Evolutionary conservation across 2,113 vertebrate species (phyloP).

Genomic region (Mormyrus lacerda): DNA sequence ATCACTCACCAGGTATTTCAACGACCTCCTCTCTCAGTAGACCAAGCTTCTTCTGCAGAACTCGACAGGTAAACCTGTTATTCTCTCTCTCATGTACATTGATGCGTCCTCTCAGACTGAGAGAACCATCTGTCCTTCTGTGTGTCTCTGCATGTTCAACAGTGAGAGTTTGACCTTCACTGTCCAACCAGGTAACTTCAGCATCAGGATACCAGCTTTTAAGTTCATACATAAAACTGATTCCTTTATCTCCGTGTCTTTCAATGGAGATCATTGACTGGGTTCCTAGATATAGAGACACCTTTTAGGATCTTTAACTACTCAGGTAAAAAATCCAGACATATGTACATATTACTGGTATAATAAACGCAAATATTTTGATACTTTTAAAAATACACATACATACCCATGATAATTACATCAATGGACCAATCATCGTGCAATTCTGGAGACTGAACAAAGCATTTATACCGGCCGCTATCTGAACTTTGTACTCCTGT

Average conservation of each 20-base stretch:
- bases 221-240: constrained; percentile 23
- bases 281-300: not conserved
- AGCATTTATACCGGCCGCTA: not conserved
- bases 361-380: not conserved
- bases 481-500: constrained; percentile 1
- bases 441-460: not conserved
- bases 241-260: not conserved
- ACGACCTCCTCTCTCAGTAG: not conserved
- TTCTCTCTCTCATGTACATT: not conserved
- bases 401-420: not conserved
- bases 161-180: constrained; percentile 7
- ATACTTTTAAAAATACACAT: not conserved
- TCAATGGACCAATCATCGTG: not conserved
- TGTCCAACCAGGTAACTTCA: constrained; percentile 30
- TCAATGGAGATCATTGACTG: constrained; percentile 19
- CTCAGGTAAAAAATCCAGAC: not conserved
- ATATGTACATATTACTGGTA: not conserved
- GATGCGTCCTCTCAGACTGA: not conserved
- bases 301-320: not conserved
- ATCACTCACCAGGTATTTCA: not conserved
- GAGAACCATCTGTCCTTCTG: not conserved
- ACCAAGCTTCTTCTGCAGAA: not conserved
- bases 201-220: constrained; percentile 27
- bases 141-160: constrained; percentile 11
- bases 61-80: not conserved